phyloP scores from a whole-genome alignment of 2,797 vertebrate species.

The Spondyliosoma cantharus region DNA sequence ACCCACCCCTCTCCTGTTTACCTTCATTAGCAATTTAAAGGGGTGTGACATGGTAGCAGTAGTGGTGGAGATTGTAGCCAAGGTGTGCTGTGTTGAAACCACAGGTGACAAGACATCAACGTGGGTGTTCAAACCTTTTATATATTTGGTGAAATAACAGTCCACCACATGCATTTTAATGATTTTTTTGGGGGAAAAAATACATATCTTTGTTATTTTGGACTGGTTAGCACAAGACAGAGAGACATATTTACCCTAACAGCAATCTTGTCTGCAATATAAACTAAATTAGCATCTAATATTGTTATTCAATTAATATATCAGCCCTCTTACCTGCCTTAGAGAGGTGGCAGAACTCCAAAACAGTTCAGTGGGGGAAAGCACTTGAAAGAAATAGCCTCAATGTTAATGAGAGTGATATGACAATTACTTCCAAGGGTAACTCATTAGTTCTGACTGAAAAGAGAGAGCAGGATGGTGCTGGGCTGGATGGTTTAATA shows the following conservation, averaged over 20 bases:
- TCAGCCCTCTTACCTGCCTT: conserved; percentile 22
- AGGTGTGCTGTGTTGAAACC: conserved; percentile 54
- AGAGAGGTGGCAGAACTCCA: conserved; percentile 12
- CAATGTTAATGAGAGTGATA: conserved; percentile 75
- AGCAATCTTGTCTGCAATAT: not conserved
- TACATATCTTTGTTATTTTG: not conserved
- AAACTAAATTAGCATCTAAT: not conserved
- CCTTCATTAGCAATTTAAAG: conserved; percentile 75
- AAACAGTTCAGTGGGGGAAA: conserved; percentile 56
- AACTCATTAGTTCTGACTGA: conserved; percentile 73
- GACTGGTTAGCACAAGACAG: not conserved
- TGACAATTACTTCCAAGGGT: conserved; percentile 75
- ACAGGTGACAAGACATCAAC: conserved; percentile 41
- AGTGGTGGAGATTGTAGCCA: conserved; percentile 46
- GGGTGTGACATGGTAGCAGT: conserved; percentile 28
- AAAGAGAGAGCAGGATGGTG: conserved; percentile 37
- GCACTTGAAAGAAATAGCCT: conserved; percentile 64
- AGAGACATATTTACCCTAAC: not conserved
- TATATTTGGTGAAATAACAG: conserved; percentile 21
- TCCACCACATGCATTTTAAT: not conserved
- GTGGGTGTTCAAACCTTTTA: conserved; percentile 9
- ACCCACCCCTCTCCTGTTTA: conserved; percentile 51
- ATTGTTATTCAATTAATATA: conserved; percentile 1
- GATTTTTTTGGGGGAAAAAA: not conserved
- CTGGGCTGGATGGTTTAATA: conserved; percentile 51